Conservation (phyloP, 1,140 invertebrate species). For the Conus betulinus region DNA sequence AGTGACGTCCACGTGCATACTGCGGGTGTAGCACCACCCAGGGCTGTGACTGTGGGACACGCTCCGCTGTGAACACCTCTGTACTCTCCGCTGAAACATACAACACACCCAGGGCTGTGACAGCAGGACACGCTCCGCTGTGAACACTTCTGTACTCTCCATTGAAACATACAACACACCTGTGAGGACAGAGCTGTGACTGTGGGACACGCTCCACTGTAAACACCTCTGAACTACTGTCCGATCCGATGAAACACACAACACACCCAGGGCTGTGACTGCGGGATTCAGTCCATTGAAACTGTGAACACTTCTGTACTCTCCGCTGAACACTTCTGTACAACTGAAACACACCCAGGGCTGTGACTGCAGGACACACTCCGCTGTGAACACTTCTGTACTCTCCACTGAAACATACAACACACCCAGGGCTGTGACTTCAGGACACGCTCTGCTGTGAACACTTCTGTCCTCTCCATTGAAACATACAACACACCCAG, state of each 20-base stretch:
- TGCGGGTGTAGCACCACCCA: slow-evolving; percentile 71
- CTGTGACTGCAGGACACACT: too few species aligned
- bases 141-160: too few species aligned
- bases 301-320: too few species aligned
- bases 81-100: slow-evolving; percentile 48
- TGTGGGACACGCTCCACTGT: slow-evolving; percentile 57
- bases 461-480: too few species aligned
- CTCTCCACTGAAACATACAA: slow-evolving; percentile 47
- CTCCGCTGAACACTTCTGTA: too few species aligned
- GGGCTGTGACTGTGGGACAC: slow-evolving; percentile 67
- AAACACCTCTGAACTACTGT: slow-evolving; percentile 51
- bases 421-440: too few species aligned
- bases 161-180: slow-evolving; percentile 34
- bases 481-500: slow-evolving; percentile 50
- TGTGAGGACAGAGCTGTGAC: slow-evolving; percentile 71
- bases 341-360: too few species aligned
- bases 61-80: slow-evolving; percentile 54
- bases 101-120: too few species aligned
- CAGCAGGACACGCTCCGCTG: too few species aligned
- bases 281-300: too few species aligned
- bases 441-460: too few species aligned
- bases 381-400: slow-evolving; percentile 32
- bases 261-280: too few species aligned
- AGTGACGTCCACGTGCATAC: slow-evolving; percentile 72
- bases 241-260: slow-evolving; percentile 51